Base-by-base conservation (phyloP, 2,113 vertebrate species). In the Potamarius usumacintae region DNA sequence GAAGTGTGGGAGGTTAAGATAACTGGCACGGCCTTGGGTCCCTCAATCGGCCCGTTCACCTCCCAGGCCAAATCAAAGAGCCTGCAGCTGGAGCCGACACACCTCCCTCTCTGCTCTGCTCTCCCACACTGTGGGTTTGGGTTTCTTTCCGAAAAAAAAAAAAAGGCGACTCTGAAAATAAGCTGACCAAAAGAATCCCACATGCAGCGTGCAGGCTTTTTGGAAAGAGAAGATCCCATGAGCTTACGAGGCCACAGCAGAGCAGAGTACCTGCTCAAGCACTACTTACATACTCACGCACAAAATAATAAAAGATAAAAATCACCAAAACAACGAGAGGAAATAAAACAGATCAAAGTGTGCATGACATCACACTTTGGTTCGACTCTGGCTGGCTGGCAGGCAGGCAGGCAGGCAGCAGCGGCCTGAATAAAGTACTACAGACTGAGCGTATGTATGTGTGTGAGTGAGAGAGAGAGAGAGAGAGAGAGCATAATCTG, bases 1-100 rank as follows among this genome's bases (percentile, higher is more conserved):
- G 95, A 97, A 96, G 95, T 95, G 94, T 94, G 94, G 93, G 94
- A 96, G 97, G 95, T 96, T 95, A 95, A 96, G 96, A 96, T 94
- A 97, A 96, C 93, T 94, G 94, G 93, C 87, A 2, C 85, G 87
- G 94, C 93, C 92, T 87, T 92, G 90, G 72, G 89, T 90, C 91
- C 94, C 94, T 94, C 90, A 94, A 90, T 92, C 89, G 92, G 57
- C 2, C 91, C 95, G 95, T 92, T 93, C 88, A 89, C 94, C 92
- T 91, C 93, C 90, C 78, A 88, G 62, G 91, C 92, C 90, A 87
- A 95, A 95, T 96, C 94, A 95, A 95, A 95, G 93, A 71, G 83
- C 88, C 91, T 89, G 90, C 95, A 94, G 94, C 92, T 93, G 95
- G 91, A 91, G 91, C 91, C 90, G 85, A 85, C 89, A 93, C 89